These are phyloP conservation scores for Microtus montanus DNA, from an alignment of 2,113 vertebrate species.

Conservation along the genomic window DNA sequence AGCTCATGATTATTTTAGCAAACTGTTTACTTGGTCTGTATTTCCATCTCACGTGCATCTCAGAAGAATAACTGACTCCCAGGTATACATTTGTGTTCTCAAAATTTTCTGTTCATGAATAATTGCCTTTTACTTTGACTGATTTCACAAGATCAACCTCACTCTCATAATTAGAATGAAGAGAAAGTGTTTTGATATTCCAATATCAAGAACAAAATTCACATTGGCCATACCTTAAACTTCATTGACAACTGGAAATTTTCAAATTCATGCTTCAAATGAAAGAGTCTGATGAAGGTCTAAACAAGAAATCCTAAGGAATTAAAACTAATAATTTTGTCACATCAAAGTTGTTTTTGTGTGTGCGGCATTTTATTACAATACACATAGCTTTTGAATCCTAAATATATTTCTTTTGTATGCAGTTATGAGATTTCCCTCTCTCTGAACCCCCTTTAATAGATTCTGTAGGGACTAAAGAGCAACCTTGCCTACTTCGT, in stretches of 20 bases:
- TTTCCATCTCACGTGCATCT: not conserved
- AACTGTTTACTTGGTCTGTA: not conserved
- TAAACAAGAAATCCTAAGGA: not conserved
- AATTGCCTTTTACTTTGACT: not conserved
- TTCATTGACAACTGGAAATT: not conserved
- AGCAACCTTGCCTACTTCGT: not conserved
- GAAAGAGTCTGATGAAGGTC: not conserved
- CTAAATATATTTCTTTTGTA: not conserved
- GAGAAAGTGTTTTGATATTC: not conserved
- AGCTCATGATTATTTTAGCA: constrained; percentile 42
- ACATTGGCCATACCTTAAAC: constrained; percentile 17
- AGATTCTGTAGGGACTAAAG: not conserved
- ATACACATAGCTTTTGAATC: not conserved
- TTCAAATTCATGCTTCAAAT: constrained; percentile 23
- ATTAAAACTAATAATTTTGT: not conserved
- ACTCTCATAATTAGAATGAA: not conserved
- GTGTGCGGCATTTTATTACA: constrained; percentile 8
- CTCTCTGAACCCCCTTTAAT: not conserved
- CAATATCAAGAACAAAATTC: constrained; percentile 11
- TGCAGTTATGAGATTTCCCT: not conserved
- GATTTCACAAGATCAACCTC: not conserved
- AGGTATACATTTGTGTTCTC: not conserved
- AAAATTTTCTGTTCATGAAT: not conserved
- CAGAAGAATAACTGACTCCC: constrained; percentile 28
- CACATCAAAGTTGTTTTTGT: constrained; percentile 48